phyloP scores from a whole-genome alignment of 2,797 vertebrate genomes.

The Aeoliscus strigatus region DNA sequence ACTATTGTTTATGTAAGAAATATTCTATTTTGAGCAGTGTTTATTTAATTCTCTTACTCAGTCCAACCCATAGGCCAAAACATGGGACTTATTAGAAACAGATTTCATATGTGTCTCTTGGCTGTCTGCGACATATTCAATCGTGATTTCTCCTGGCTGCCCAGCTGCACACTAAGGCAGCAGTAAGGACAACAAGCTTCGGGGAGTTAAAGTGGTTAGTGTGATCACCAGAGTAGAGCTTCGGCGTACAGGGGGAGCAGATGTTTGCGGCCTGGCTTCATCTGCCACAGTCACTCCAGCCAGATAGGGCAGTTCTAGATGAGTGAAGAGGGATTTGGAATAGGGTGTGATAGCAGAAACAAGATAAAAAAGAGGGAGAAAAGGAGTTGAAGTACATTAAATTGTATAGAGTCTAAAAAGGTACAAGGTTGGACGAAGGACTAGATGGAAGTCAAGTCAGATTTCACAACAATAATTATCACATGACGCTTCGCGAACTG shows the following conservation, averaged over 20 bases:
- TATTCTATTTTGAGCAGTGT: not conserved
- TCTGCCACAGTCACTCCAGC: constrained; percentile 62
- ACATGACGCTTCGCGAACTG: too few species aligned
- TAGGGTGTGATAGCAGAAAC: constrained; percentile 10
- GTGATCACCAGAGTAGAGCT: constrained; percentile 64
- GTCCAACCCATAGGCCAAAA: constrained; percentile 6
- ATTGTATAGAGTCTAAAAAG: too few species aligned
- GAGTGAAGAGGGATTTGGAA: constrained; percentile 9
- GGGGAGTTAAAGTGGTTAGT: constrained; percentile 64
- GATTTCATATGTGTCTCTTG: constrained; percentile 23
- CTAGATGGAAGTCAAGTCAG: too few species aligned
- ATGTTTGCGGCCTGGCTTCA: constrained; percentile 67
- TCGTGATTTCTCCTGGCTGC: constrained; percentile 47
- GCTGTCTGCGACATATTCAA: constrained; percentile 46
- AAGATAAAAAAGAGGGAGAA: constrained; percentile 5
- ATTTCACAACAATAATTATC: too few species aligned
- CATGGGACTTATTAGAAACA: constrained; percentile 12
- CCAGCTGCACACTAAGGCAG: constrained; percentile 68
- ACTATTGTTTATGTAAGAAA: too few species aligned
- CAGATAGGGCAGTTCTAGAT: constrained; percentile 41
- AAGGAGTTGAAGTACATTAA: too few species aligned
- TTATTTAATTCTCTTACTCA: not conserved
- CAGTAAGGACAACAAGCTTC: constrained; percentile 61
- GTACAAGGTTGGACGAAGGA: too few species aligned
- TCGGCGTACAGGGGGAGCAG: constrained; percentile 64